These are phyloP conservation scores for Thereva unica DNA, from an alignment of 2,888 invertebrate species.

Conservation along the genomic window DNA sequence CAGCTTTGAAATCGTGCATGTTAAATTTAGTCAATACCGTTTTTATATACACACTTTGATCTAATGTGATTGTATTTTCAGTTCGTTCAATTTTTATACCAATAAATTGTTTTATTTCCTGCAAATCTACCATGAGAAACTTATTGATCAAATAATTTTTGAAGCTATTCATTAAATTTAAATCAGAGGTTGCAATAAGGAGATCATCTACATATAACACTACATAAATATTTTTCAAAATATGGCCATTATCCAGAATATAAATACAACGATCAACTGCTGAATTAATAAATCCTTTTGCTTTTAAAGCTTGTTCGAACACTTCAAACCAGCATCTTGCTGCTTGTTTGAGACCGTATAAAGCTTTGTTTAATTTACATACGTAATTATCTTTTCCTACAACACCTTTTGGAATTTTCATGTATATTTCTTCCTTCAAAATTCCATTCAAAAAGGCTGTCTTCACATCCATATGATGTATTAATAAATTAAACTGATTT, in stretches of 20 bases:
- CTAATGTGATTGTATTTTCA: background rate
- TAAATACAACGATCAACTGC: slow-evolving; percentile 43
- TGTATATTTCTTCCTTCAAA: slow-evolving; percentile 43
- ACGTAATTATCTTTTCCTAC: slow-evolving; percentile 29
- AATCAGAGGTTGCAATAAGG: slow-evolving; percentile 38
- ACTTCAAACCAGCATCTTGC: slow-evolving; percentile 39
- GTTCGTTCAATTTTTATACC: slow-evolving; percentile 42
- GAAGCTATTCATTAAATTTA: slow-evolving; percentile 37
- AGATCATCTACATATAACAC: slow-evolving; percentile 32
- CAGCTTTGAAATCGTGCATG: slow-evolving; percentile 45
- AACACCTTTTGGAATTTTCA: slow-evolving; percentile 37
- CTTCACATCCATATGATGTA: slow-evolving; percentile 43
- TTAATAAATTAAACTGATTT: slow-evolving; percentile 40
- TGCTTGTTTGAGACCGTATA: slow-evolving; percentile 42
- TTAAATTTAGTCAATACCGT: slow-evolving; percentile 45
- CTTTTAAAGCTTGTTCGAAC: slow-evolving; percentile 39
- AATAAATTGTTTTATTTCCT: slow-evolving; percentile 42
- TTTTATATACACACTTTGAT: slow-evolving; percentile 28
- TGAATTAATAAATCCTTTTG: slow-evolving; percentile 40
- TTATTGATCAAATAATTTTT: slow-evolving; percentile 43
- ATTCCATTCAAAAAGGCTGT: slow-evolving; percentile 42
- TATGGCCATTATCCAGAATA: slow-evolving; percentile 31
- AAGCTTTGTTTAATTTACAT: slow-evolving; percentile 40
- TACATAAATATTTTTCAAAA: slow-evolving; percentile 39
- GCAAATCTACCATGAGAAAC: slow-evolving; percentile 44